These are phyloP conservation scores for Aphelenchoides fujianensis DNA, from an alignment of 1,140 invertebrate genomes.

Conservation along the genomic window DNA sequence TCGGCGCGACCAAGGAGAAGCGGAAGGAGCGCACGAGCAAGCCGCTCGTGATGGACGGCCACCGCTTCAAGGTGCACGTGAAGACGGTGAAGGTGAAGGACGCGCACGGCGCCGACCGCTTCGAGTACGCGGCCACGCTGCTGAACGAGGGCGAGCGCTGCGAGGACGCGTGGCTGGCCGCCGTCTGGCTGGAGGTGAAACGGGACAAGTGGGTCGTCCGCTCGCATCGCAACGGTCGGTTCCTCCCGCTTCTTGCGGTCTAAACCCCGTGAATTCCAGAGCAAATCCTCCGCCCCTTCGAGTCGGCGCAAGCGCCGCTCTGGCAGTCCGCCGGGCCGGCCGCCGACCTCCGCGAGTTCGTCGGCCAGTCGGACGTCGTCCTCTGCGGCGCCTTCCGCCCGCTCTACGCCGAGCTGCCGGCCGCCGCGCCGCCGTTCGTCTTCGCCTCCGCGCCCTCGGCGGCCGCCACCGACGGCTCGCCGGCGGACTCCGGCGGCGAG, in stretches of 20 bases:
- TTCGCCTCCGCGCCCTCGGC: too few species aligned
- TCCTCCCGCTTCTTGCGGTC: background rate
- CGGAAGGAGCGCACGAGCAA: background rate
- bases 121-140: background rate
- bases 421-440: background rate
- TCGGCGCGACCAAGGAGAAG: background rate
- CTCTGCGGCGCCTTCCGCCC: background rate
- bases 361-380: background rate
- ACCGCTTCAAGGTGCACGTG: background rate
- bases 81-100: background rate
- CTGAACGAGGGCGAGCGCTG: background rate
- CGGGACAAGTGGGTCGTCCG: background rate
- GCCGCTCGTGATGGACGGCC: background rate
- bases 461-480: too few species aligned
- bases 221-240: background rate
- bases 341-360: background rate
- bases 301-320: background rate
- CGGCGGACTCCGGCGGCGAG: too few species aligned
- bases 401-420: background rate
- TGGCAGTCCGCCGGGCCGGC: background rate
- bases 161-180: background rate
- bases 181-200: background rate
- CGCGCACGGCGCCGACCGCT: background rate
- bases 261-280: background rate
- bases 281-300: background rate